Evolutionary conservation across 2,888 invertebrate species (phyloP).

Genomic region (Cerceris rybyensis): DNA sequence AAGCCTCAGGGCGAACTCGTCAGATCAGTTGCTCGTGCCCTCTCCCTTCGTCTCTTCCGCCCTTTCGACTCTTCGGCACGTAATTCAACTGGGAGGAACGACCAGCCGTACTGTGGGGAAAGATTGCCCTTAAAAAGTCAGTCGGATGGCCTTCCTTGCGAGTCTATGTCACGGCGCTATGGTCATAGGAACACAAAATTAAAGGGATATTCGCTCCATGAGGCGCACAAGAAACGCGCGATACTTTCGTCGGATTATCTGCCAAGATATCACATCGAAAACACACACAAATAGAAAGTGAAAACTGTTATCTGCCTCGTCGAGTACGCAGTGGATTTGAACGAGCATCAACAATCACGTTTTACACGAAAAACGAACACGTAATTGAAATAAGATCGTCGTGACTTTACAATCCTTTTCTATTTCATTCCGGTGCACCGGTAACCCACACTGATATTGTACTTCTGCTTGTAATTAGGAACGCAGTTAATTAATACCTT

Average conservation of each 20-base stretch:
- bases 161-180: constrained; percentile 4
- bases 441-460: no score
- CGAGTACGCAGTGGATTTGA: constrained; percentile 15
- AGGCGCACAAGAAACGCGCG: constrained; percentile 32
- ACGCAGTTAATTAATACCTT: no score
- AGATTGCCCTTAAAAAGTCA: background rate
- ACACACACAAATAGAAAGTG: constrained; percentile 61
- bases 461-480: no score
- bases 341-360: background rate
- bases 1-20: background rate
- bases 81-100: background rate
- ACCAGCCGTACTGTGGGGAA: background rate
- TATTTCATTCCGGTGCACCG: no score
- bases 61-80: constrained; percentile 4
- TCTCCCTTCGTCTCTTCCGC: background rate
- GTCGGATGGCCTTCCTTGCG: background rate
- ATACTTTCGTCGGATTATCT: constrained; percentile 47
- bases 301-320: constrained; percentile 35
- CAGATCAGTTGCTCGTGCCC: background rate
- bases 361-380: no score
- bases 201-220: constrained; percentile 24
- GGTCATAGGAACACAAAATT: constrained; percentile 47
- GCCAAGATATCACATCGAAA: constrained; percentile 57
- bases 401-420: no score
- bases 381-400: no score